Evolutionary conservation across 1,140 invertebrate genomes (phyloP).

Genomic region (Leptinotarsa lineolata): DNA sequence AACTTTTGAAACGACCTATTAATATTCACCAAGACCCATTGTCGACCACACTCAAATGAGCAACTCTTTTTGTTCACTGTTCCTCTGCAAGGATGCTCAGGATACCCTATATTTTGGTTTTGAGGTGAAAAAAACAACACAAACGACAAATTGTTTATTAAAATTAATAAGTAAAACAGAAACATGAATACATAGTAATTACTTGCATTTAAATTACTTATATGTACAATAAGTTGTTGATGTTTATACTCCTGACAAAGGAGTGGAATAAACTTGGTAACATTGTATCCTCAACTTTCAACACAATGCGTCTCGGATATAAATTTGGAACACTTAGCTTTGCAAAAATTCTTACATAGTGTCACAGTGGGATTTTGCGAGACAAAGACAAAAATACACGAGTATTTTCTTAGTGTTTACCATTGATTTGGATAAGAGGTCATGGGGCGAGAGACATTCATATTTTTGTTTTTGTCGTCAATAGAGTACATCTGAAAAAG

Average conservation of each 20-base stretch:
- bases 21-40: too few relatives aligned
- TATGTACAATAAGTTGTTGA: conserved; percentile 46
- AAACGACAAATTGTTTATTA: conserved; percentile 57
- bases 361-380: background rate
- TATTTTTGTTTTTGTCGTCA: conserved; percentile 16
- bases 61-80: too few relatives aligned
- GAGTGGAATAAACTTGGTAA: conserved; percentile 47
- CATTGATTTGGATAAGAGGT: too few relatives aligned
- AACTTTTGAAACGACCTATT: too few relatives aligned
- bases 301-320: conserved; percentile 9
- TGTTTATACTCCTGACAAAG: conserved; percentile 50
- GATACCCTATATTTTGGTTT: too few relatives aligned
- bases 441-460: background rate
- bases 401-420: background rate
- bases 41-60: too few relatives aligned
- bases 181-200: conserved; percentile 55
- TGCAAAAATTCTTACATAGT: conserved; percentile 27
- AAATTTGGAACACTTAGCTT: conserved; percentile 23
- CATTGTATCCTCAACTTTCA: conserved; percentile 49
- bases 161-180: conserved; percentile 58
- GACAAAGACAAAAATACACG: conserved; percentile 10
- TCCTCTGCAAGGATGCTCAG: too few relatives aligned
- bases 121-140: background rate
- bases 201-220: conserved; percentile 52
- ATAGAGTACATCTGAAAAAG: background rate